A percentile compares a stretch with the other conserved stretches of the same genome.
These are phyloP conservation scores for Entomyzon cyanotis DNA, from an alignment of 2,113 vertebrate genomes.

Conservation along the genomic window DNA sequence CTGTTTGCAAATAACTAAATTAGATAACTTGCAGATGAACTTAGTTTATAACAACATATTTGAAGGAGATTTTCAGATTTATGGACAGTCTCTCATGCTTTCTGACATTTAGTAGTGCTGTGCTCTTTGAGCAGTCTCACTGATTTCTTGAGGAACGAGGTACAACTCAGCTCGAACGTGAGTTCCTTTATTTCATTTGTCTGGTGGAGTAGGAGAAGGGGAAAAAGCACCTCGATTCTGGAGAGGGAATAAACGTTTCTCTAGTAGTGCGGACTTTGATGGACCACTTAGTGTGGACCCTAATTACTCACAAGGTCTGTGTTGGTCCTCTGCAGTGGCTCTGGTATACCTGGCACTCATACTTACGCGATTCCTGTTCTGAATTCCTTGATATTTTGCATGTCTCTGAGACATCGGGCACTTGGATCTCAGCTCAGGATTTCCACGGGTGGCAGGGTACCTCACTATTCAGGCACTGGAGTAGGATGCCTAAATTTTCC, in stretches of 20 bases:
- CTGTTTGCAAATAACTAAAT: conserved; percentile 50
- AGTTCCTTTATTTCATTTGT: background rate
- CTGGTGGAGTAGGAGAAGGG: background rate
- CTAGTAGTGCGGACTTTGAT: background rate
- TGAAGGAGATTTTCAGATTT: conserved; percentile 11
- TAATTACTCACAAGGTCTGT: background rate
- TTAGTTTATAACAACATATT: conserved; percentile 11
- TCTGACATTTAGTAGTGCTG: background rate
- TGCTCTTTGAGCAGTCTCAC: background rate
- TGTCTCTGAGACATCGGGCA: too few relatives aligned
- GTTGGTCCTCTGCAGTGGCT: background rate
- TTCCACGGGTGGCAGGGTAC: background rate
- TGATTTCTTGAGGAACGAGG: background rate
- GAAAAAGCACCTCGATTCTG: background rate
- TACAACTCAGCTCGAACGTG: background rate
- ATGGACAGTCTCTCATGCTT: background rate
- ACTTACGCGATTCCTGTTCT: background rate
- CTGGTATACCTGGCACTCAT: background rate
- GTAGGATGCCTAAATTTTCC: background rate
- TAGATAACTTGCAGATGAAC: conserved; percentile 37
- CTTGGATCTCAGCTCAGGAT: background rate
- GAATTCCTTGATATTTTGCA: background rate
- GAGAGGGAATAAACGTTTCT: background rate
- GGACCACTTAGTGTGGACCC: too few relatives aligned
- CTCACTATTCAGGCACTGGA: background rate